Evolutionary conservation across 2,797 vertebrate genomes (phyloP), one percentile per base, ranked within the genome.

Genomic region (Prunella strophiata): DNA sequence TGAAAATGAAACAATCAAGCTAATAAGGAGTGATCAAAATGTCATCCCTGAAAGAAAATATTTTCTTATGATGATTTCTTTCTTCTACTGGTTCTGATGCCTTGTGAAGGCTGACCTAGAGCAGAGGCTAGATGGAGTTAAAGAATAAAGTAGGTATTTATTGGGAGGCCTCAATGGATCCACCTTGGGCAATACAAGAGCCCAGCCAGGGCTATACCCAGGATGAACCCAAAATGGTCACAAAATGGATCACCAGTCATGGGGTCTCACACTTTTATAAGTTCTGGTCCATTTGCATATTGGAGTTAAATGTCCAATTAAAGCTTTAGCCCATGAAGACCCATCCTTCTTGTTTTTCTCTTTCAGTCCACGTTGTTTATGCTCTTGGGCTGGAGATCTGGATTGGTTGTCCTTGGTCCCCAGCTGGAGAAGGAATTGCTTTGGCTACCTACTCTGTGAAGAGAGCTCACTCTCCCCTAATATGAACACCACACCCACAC

Each of bases 201-300:
- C 18, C 36, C 36, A 61, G 13, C 26, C 58, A 29, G 36, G 36
- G 26, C 36, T 38, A 59, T 17, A 38, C 36, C 26, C 36, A 9
- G 40, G 36, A 5, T 20, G 58, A 20, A 61, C 36, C 18, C 58
- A 61, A 29, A 40, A 29, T 14, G 3, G 18, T 19, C 58, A 29
- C 25, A 59, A 59, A 59, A 38, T 19, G 17, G 11, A 27, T 6
- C 0, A 29, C 58, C 4, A 5, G 18, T 7, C 26, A 14, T 0
- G 5, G 2, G 7, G 36, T 61, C 58, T 61, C 36, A 29, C 36
- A 38, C 11, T 40, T 40, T 61, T 40, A 27, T 40, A 29, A 40
- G 8, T 40, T 40, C 13, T 14, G 18, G 9, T 20, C 36, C 9
- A 20, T 40, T 29, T 14, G 18, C 26, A 29, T 40, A 61, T 29